Conservation (phyloP, 2,797 vertebrate genomes). For the Enteromius viviparus region DNA sequence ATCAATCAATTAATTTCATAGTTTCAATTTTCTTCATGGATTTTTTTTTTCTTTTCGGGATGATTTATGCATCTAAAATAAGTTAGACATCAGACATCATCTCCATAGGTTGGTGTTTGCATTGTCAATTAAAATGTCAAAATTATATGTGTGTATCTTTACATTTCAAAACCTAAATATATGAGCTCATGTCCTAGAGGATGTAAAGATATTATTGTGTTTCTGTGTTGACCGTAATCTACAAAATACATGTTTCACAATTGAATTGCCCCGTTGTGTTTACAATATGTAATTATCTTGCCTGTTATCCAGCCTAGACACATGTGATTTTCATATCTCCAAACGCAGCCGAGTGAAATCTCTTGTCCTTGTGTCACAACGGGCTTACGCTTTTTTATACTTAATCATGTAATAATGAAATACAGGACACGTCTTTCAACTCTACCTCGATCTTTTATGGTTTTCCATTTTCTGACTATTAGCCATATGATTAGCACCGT, state of each 20-base stretch:
- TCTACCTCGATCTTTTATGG: constrained; percentile 3
- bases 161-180: background rate
- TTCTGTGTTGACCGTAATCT: constrained; percentile 9
- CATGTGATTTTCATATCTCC: background rate
- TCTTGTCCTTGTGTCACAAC: constrained; percentile 12
- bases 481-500: constrained; percentile 24
- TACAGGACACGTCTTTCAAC: constrained; percentile 25
- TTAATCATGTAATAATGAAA: constrained; percentile 36
- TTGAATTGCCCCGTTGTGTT: background rate
- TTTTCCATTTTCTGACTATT: constrained; percentile 41
- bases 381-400: constrained; percentile 12
- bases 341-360: constrained; percentile 6
- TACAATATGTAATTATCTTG: constrained; percentile 9
- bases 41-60: background rate
- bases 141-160: background rate
- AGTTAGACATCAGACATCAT: background rate
- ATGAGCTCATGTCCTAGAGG: constrained; percentile 1
- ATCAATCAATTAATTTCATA: background rate
- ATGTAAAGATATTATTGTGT: constrained; percentile 6
- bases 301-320: background rate
- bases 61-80: background rate
- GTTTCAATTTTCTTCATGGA: background rate
- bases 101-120: background rate
- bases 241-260: constrained; percentile 11
- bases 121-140: background rate